These are phyloP conservation scores for Hemiscyllium ocellatum DNA, from an alignment of 2,113 vertebrate genomes.

Conservation along the genomic window DNA sequence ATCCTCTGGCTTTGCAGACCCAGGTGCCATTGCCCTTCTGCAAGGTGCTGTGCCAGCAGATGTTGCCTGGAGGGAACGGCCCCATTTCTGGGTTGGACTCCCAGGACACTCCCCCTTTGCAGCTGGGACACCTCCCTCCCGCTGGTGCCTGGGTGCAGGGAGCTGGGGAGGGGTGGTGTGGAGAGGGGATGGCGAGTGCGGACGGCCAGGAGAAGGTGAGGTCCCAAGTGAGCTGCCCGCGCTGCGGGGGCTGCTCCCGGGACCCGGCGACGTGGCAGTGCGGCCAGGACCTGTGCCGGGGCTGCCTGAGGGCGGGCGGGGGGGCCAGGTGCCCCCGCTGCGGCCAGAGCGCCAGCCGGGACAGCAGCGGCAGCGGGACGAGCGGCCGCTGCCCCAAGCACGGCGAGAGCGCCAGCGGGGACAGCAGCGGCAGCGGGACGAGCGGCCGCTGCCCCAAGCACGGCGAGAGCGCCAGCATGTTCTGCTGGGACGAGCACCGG, in stretches of 20 bases:
- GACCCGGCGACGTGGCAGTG: conserved; percentile 53
- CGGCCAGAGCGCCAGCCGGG: conserved; percentile 37
- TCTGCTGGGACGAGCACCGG: conserved; percentile 69
- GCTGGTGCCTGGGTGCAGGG: too few relatives aligned
- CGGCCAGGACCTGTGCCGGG: conserved; percentile 52
- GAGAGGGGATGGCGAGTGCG: neutral
- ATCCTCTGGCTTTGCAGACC: too few relatives aligned
- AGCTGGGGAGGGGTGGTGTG: too few relatives aligned
- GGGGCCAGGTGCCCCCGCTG: conserved; percentile 45
- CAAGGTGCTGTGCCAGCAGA: too few relatives aligned
- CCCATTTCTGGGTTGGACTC: too few relatives aligned
- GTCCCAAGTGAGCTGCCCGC: conserved; percentile 42
- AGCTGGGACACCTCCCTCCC: too few relatives aligned
- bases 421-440: neutral
- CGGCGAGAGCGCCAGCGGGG: conserved; percentile 41
- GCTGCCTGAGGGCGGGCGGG: conserved; percentile 40
- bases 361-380: neutral
- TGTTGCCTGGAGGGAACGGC: too few relatives aligned
- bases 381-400: conserved; percentile 55
- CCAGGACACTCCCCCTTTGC: too few relatives aligned
- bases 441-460: conserved; percentile 55
- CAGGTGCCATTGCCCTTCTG: too few relatives aligned
- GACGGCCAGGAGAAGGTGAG: neutral
- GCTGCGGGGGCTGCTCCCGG: conserved; percentile 52
- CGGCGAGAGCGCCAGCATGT: conserved; percentile 65